These are phyloP conservation scores for Cancer borealis DNA, from an alignment of 2,888 invertebrate genomes.

Conservation along the genomic window DNA sequence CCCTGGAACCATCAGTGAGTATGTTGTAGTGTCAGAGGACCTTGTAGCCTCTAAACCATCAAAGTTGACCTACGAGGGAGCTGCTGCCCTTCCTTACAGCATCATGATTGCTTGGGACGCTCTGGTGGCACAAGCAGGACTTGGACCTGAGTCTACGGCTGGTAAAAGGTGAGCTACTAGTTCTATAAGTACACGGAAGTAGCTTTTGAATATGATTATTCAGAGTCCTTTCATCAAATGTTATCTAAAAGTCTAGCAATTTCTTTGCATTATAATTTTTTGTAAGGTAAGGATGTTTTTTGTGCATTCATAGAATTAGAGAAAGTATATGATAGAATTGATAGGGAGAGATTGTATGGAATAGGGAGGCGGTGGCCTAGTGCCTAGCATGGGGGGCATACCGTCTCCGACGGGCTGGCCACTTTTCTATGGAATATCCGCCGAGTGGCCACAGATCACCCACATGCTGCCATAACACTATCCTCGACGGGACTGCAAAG, in stretches of 20 bases:
- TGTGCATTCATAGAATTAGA: too few relatives aligned
- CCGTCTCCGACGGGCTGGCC: too few relatives aligned
- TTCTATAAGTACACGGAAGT: not conserved
- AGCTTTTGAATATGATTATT: not conserved
- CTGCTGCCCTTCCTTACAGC: conserved; percentile 77
- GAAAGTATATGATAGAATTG: too few relatives aligned
- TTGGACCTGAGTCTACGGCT: conserved; percentile 64
- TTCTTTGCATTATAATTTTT: not conserved
- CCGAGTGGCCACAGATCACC: too few relatives aligned
- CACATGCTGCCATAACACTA: too few relatives aligned
- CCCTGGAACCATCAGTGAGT: conserved; percentile 83
- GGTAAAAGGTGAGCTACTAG: conserved; percentile 73
- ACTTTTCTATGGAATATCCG: too few relatives aligned
- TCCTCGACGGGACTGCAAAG: too few relatives aligned
- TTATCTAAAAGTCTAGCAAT: not conserved
- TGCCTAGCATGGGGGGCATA: too few relatives aligned
- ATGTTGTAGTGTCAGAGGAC: conserved; percentile 82
- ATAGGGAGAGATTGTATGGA: too few relatives aligned
- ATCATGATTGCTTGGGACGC: conserved; percentile 84
- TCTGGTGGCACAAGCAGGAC: conserved; percentile 79
- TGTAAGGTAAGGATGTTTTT: not conserved
- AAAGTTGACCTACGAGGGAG: conserved; percentile 78
- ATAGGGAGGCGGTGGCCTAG: too few relatives aligned
- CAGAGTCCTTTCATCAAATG: not conserved
- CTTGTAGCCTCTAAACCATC: conserved; percentile 79